A percentile compares a stretch with the other conserved stretches of the same genome.
Conservation (phyloP, 1,140 invertebrate species). For the Drosophila burlai region DNA sequence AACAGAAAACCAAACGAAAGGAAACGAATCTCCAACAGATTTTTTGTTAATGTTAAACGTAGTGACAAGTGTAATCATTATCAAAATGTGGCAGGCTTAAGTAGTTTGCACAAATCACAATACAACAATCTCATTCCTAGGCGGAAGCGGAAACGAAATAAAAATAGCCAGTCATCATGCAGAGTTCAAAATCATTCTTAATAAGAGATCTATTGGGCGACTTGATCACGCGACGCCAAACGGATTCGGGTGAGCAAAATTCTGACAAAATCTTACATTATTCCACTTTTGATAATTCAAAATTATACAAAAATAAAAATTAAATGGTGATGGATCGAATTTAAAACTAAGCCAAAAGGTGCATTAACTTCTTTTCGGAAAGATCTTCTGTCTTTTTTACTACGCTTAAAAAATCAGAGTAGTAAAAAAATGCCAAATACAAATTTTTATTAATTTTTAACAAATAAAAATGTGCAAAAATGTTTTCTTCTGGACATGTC, state of each 20-base stretch:
- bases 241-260: constrained; percentile 70
- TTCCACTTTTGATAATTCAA: background rate
- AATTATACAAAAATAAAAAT: background rate
- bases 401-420: background rate
- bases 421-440: too few relatives aligned
- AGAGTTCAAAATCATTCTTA: constrained; percentile 91
- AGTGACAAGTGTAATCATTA: constrained; percentile 16
- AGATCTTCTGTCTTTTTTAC: background rate
- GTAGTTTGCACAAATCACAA: background rate
- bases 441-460: too few relatives aligned
- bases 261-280: background rate
- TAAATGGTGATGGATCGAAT: background rate
- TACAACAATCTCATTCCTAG: background rate
- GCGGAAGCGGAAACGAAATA: background rate
- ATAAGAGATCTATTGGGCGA: constrained; percentile 92
- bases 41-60: constrained; percentile 24
- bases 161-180: constrained; percentile 87
- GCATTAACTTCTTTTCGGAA: background rate
- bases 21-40: background rate
- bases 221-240: constrained; percentile 88
- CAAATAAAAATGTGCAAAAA: too few relatives aligned
- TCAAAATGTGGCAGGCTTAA: constrained; percentile 8
- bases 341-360: too few relatives aligned
- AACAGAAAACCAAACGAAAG: background rate
- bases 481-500: too few relatives aligned